Base-by-base conservation (phyloP, 1,140 invertebrate species). In the Drosophila athabasca region DNA sequence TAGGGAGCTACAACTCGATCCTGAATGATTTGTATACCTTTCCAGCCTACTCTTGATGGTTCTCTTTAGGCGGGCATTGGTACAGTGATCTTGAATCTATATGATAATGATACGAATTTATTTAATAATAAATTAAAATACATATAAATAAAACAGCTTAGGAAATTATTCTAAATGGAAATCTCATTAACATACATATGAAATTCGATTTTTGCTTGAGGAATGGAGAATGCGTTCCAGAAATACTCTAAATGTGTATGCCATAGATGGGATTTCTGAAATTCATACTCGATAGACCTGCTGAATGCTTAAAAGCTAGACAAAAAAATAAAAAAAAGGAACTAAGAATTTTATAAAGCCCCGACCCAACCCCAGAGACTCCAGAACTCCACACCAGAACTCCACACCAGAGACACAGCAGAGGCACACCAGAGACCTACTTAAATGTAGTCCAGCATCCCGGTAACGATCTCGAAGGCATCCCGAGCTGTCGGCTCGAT, bases 381-480 rank as follows among this genome's bases (percentile, higher is more conserved):
- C 29, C 8, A 31, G 29, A 31, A 4, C 4, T 26, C 24, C 2
- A 9, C 29, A 31, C 35, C 17, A 19, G 17, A 19, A 19, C 0
- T 9, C 31, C 31, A 11, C 31, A 11, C 35, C 35, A 39, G 4
- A 5, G 31, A 4, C 3, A 4, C 31, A 11, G 11, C 35, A 39
- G 4, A 5, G 31, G 1, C 3, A 4, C 11, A 5, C 11, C 11
- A 39, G 35, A 13, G 35, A 13, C 60, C 9, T 8, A 39, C 44
- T 51, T 51, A 85, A 26, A 93, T 92, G 60, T 93, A 93, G 70
- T 93, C 92, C 44, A 94, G 93, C 80, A 96, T 95, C 19, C 94
- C 94, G 93, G 94, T 95, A 17, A 97, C 92, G n/a, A 94, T 95
- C 88, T 95, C 94, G 91, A 95, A 97, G 2, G 96, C 97, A 92